Evolutionary conservation across 2,888 invertebrate genomes (phyloP), one percentile per base, ranked within the genome.

Genomic region (Gari tellinella): DNA sequence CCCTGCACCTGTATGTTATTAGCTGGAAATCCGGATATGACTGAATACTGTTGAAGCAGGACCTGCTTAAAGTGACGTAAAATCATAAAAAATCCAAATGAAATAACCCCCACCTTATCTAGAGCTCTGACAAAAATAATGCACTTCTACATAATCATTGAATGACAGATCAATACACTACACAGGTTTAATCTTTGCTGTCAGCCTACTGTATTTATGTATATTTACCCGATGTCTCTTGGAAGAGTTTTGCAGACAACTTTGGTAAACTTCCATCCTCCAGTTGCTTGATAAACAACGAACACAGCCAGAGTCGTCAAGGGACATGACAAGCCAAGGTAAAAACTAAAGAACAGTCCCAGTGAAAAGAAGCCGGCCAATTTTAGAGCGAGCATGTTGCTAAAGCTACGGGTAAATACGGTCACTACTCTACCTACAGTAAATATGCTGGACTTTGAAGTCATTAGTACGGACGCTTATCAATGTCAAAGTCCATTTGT

Each of bases 241-340:
- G 82, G 83, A 5, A 86, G 43, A 1, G 90, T 90, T 51, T 81
- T 81, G 17, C 82, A 60, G 7, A 89, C 84, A 17, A 90, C 81
- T 73, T 79, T 85, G 19, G 84, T 72, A 66, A 87, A 90, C 45
- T 61, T 72, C 87, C 87, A 90, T n/a, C 90, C 90, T 17, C 90
- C 90, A 0, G 88, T 89, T 2, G 63, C 77, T 10, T 89, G 66
- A 63, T 90, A 89, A 7, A 80, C 74, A 5, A 49, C 62, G 53
- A 86, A 82, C 12, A 88, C 81, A 7, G 70, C 53, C 2, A 64
- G 55, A 12, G 80, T 69, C 25, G 87, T 81, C 10, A 82, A 31
- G 15, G 63, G 26, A 19, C 81, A 72, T 5, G 87, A 72, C 58
- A 76, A 73, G 2, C 83, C 81, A 0, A 85, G 63, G 43, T 80